Base-by-base conservation (phyloP, 2,888 invertebrate species). In the Odontocolon sp. region DNA sequence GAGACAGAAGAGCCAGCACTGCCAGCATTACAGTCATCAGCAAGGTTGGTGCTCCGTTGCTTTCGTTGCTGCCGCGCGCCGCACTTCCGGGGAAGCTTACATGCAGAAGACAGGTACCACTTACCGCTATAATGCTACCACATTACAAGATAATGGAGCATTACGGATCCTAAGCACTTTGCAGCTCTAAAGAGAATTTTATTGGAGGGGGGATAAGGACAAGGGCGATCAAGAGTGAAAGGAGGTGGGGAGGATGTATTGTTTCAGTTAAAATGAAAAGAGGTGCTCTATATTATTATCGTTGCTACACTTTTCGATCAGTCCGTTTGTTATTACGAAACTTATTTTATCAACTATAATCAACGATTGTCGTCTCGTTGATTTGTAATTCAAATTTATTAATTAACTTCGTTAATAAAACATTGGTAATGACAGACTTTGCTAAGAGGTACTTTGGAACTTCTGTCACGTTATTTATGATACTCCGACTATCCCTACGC, bases 131-230 rank as follows among this genome's bases (percentile, higher is more conserved):
- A 86, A 87, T 86, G 84, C 85, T 84, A 83, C 81, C 81, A 83
- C 85, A 85, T 85, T 87, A 85, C 85, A 81, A 80, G 83, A 86
- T 88, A 88, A 89, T 87, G 81, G 82, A 81, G 84, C 83, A 85
- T 86, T 84, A 82, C 81, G 74, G 72, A 79, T 82, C 75, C 78
- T 80, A 83, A 83, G 81, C 78, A 80, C 79, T 81, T 87, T 74
- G 71, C 76, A 75, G 79, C 61, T 71, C 72, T 69, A 52, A 57
- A 73, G 70, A 72, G 78, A 83, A 80, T 80, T 84, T 82, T 75
- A 81, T 81, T 69, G 75, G 63, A 54, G 26, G n/a, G 18, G n/a
- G 42, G 28, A 67, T 16, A 9, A 11, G 31, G 11, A 28, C 23
- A 21, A 26, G 26, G 21, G 21, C 11, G 38, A 61, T 21, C 61